A percentile compares a stretch with the other conserved stretches of the same genome.
Conservation (phyloP, 2,888 invertebrate species). For the Euplagia quadripunctaria region DNA sequence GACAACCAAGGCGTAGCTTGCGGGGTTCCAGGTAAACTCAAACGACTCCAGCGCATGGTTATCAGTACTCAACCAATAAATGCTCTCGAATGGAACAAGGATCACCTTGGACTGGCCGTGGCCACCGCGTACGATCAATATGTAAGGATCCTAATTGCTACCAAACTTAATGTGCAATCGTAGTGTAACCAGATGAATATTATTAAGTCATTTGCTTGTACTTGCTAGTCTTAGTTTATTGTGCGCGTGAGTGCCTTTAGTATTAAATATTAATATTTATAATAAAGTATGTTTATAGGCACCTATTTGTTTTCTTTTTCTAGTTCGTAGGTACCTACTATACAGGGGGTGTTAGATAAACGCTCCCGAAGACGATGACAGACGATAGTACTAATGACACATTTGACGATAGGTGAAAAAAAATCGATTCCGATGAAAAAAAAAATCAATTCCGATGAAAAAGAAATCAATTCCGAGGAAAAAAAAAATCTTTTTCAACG, state of each 20-base stretch:
- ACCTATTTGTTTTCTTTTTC: not conserved
- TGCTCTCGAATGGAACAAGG: conserved; percentile 96
- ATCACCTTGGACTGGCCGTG: conserved; percentile 95
- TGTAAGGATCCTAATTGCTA: conserved; percentile 94
- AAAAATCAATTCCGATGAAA: too few relatives aligned
- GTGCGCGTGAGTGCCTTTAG: conserved; percentile 9
- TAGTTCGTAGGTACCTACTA: not conserved
- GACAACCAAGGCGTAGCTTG: conserved; percentile 90
- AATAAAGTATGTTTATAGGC: conserved; percentile 6
- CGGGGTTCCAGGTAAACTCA: conserved; percentile 93
- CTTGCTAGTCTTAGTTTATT: not conserved
- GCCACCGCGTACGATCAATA: conserved; percentile 97
- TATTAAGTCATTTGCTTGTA: not conserved
- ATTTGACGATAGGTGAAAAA: too few relatives aligned
- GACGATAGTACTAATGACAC: too few relatives aligned
- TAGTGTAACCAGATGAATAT: not conserved
- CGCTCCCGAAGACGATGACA: too few relatives aligned
- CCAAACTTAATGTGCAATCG: conserved; percentile 92
- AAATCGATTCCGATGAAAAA: too few relatives aligned
- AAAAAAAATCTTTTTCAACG: too few relatives aligned
- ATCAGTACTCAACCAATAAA: conserved; percentile 96
- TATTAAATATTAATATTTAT: conserved; percentile 10
- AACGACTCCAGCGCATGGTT: conserved; percentile 92
- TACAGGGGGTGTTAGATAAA: not conserved
- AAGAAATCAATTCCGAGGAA: too few relatives aligned